Evolutionary conservation across 2,113 vertebrate species (phyloP).

Genomic region (Sisor rabdophorus): DNA sequence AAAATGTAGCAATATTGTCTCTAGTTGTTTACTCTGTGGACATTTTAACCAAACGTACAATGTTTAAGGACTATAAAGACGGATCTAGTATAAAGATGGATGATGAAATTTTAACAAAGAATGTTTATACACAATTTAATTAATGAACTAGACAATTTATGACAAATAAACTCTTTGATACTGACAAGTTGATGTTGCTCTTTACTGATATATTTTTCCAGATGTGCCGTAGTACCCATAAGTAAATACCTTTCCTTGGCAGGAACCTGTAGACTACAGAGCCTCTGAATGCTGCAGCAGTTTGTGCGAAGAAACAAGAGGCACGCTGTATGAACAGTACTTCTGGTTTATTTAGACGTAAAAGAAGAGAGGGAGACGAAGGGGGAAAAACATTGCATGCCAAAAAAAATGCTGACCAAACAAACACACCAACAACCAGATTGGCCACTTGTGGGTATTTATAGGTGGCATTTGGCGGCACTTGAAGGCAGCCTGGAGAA

Average conservation of each 20-base stretch:
- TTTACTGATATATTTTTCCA: constrained; percentile 1
- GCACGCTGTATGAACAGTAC: constrained; percentile 36
- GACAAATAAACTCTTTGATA: constrained; percentile 2
- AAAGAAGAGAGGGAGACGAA: constrained; percentile 22
- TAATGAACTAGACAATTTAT: neutral
- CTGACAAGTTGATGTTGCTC: neutral
- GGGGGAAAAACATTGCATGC: constrained; percentile 26
- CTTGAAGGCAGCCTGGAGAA: constrained; percentile 54
- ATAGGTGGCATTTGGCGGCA: constrained; percentile 61
- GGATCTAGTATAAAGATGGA: too few relatives aligned
- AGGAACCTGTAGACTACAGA: neutral
- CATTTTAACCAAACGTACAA: too few relatives aligned
- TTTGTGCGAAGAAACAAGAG: constrained; percentile 33
- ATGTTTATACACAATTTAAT: neutral
- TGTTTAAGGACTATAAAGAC: too few relatives aligned
- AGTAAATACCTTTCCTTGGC: constrained; percentile 3
- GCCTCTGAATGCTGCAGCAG: neutral
- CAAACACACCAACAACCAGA: constrained; percentile 59
- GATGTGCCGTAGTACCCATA: too few relatives aligned
- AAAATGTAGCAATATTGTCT: too few relatives aligned
- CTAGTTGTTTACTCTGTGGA: too few relatives aligned
- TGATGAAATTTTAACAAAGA: neutral
- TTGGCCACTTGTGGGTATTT: constrained; percentile 60
- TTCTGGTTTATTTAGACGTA: constrained; percentile 26
- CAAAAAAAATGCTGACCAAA: constrained; percentile 59